Conservation (phyloP, 2,113 vertebrate genomes). For the Epinephelus fuscoguttatus region DNA sequence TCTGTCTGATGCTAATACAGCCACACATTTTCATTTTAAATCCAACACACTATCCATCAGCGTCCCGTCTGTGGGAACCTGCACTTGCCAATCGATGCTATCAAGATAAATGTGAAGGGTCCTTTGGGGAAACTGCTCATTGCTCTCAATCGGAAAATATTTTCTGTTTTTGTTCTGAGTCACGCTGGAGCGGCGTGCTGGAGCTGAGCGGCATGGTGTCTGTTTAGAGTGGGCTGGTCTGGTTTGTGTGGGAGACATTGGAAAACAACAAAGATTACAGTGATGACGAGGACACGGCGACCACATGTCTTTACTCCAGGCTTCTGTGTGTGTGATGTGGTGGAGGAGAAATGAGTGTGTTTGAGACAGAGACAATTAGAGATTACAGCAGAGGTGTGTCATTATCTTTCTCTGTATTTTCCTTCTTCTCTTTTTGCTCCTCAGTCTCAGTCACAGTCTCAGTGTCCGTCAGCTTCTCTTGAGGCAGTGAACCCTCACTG, state of each 20-base stretch:
- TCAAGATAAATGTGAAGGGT: not conserved
- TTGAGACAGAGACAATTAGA: conserved; percentile 29
- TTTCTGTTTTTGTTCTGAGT: conserved; percentile 47
- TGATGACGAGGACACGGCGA: conserved; percentile 29
- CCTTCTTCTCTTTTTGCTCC: not conserved
- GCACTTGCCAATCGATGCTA: conserved; percentile 1
- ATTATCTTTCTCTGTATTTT: conserved; percentile 24
- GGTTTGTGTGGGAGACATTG: conserved; percentile 43
- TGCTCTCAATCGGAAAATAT: conserved; percentile 33
- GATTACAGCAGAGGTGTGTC: conserved; percentile 30
- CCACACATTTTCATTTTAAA: too few relatives aligned
- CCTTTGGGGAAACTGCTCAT: not conserved
- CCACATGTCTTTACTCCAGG: conserved; percentile 22
- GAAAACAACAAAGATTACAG: conserved; percentile 48
- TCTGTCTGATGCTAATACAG: too few relatives aligned
- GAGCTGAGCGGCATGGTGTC: not conserved
- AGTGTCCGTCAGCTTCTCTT: not conserved
- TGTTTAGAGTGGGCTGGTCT: conserved; percentile 38
- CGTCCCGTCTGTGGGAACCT: not conserved
- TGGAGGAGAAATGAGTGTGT: conserved; percentile 7
- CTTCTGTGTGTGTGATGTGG: conserved; percentile 48
- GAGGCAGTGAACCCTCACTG: not conserved
- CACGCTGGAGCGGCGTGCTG: not conserved
- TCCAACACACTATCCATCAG: too few relatives aligned
- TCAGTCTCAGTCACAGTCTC: not conserved